phyloP scores from a whole-genome alignment of 2,888 invertebrate genomes.

The Epinotia demarniana region DNA sequence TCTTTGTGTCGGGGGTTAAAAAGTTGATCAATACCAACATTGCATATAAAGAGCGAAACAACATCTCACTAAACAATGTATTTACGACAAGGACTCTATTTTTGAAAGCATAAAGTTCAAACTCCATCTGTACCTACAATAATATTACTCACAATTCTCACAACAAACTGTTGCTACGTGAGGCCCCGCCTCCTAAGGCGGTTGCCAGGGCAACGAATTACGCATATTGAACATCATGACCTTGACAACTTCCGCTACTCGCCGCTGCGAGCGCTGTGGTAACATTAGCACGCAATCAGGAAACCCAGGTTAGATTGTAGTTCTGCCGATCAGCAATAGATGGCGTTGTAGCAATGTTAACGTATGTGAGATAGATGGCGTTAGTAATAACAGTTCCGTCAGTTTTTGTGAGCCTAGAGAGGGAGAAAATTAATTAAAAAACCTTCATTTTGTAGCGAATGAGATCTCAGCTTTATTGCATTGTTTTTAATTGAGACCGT shows the following conservation, averaged over 20 bases:
- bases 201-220: conserved; percentile 49
- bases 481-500: conserved; percentile 9
- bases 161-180: conserved; percentile 51
- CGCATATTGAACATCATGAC: conserved; percentile 7
- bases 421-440: conserved; percentile 37
- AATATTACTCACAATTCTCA: conserved; percentile 43
- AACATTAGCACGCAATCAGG: background rate
- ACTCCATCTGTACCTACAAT: background rate
- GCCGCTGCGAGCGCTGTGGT: conserved; percentile 15
- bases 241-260: conserved; percentile 20
- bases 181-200: conserved; percentile 42
- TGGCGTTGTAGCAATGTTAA: background rate
- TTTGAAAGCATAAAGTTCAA: background rate
- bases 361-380: conserved; percentile 19
- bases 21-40: background rate
- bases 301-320: conserved; percentile 11
- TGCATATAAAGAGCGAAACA: background rate
- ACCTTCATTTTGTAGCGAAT: conserved; percentile 14
- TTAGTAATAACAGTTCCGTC: background rate
- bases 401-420: background rate
- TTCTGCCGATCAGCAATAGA: background rate
- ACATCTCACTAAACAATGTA: background rate
- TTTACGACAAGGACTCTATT: background rate
- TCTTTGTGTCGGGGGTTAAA: too few relatives aligned
- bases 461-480: conserved; percentile 33